Evolutionary conservation across 2,113 vertebrate genomes (phyloP).

Genomic region (Cathartes aura): DNA sequence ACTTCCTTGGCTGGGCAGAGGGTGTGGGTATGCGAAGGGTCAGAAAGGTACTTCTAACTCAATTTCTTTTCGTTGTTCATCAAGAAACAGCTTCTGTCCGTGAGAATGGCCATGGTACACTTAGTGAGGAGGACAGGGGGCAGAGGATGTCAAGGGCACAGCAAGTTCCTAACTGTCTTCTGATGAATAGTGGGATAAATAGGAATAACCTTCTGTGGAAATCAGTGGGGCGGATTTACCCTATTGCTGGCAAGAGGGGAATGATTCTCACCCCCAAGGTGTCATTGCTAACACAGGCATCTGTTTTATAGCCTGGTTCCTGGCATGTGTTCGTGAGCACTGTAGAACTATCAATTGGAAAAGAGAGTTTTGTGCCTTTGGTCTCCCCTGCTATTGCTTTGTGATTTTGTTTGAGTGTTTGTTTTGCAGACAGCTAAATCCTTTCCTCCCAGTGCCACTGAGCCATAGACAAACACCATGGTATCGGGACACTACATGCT

Average conservation of each 20-base stretch:
- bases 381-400: not conserved
- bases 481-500: not conserved
- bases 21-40: not conserved
- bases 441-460: not conserved
- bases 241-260: not conserved
- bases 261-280: not conserved
- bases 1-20: not conserved
- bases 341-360: not conserved
- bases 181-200: not conserved
- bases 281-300: not conserved
- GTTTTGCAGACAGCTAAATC: constrained; percentile 30
- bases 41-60: not conserved
- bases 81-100: not conserved
- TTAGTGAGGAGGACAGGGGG: not conserved
- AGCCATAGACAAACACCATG: not conserved
- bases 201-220: not conserved
- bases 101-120: not conserved
- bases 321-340: not conserved
- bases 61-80: not conserved
- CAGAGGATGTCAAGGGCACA: not conserved
- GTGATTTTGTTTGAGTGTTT: not conserved
- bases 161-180: not conserved
- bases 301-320: not conserved
- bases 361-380: not conserved
- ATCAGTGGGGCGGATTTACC: not conserved